Evolutionary conservation across 2,888 invertebrate genomes (phyloP).

Genomic region (Melinaea menophilus): DNA sequence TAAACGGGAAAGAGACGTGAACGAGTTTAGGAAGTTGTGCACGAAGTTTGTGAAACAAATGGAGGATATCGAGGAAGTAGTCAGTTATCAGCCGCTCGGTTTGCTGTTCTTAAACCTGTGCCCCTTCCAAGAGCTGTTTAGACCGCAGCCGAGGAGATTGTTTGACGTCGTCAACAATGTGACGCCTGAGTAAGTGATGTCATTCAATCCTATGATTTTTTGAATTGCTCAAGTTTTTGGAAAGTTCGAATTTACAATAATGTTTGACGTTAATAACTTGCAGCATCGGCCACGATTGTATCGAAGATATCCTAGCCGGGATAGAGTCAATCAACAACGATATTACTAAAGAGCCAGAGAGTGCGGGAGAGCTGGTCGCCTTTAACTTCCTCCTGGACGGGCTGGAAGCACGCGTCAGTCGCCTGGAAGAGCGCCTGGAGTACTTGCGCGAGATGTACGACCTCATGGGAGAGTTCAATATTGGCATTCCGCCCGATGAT

Average conservation of each 20-base stretch:
- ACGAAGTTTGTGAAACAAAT: conserved; percentile 84
- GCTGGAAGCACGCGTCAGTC: conserved; percentile 80
- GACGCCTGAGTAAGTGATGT: conserved; percentile 80
- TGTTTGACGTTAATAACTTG: conserved; percentile 5
- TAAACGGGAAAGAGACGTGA: conserved; percentile 80
- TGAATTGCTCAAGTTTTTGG: not conserved
- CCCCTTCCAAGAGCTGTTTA: conserved; percentile 83
- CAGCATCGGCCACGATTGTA: conserved; percentile 81
- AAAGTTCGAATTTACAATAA: not conserved
- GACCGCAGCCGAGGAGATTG: conserved; percentile 84
- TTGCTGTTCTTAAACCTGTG: conserved; percentile 83
- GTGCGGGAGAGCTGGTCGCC: conserved; percentile 84
- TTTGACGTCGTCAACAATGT: conserved; percentile 80
- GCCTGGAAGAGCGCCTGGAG: conserved; percentile 84
- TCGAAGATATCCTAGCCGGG: conserved; percentile 78
- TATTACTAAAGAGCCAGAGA: conserved; percentile 81
- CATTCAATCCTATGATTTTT: not conserved
- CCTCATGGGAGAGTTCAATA: conserved; percentile 87
- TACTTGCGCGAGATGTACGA: conserved; percentile 91
- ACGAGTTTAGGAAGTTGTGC: conserved; percentile 81
- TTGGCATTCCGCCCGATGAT: conserved; percentile 85
- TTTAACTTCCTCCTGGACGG: conserved; percentile 84
- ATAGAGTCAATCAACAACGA: conserved; percentile 81
- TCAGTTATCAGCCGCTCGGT: conserved; percentile 83
- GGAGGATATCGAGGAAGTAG: conserved; percentile 81